A percentile compares a stretch with the other conserved stretches of the same genome.
Conservation (phyloP, 1,140 invertebrate species). For the Temnothorax nylanderi region DNA sequence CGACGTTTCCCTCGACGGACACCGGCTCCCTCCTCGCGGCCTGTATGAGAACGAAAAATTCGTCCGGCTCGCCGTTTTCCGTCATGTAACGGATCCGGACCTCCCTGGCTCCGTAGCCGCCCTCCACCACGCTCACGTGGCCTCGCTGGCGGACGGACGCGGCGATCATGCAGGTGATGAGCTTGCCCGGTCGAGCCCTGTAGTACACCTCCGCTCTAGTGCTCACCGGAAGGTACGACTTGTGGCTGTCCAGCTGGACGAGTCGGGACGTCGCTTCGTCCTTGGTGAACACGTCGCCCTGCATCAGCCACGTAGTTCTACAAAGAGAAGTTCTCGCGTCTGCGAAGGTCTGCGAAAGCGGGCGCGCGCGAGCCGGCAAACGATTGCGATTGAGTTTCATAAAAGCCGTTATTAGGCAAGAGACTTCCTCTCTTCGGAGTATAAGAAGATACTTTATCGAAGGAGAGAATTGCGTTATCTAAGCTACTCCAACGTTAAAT, state of each 20-base stretch:
- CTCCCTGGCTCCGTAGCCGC: conserved; percentile 21
- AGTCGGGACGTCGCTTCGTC: conserved; percentile 1
- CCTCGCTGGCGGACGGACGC: conserved; percentile 59
- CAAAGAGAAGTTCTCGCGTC: conserved; percentile 6
- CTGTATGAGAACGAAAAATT: conserved; percentile 52
- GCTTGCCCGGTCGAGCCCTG: neutral
- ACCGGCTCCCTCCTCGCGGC: neutral
- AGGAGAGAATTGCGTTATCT: neutral
- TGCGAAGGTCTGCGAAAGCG: neutral
- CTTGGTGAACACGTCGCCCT: conserved; percentile 51
- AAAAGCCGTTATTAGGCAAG: conserved; percentile 21
- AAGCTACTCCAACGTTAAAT: neutral
- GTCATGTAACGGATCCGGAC: conserved; percentile 42
- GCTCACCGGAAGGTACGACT: conserved; percentile 46
- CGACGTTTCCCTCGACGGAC: neutral
- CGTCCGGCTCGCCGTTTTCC: conserved; percentile 1
- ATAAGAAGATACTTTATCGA: neutral
- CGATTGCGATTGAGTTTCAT: neutral
- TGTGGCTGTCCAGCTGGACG: conserved; percentile 37
- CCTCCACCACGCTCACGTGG: conserved; percentile 48
- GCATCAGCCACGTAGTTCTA: conserved; percentile 65
- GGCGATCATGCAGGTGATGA: conserved; percentile 62
- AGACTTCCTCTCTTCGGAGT: conserved; percentile 8
- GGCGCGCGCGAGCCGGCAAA: neutral
- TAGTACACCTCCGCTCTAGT: neutral